Evolutionary conservation across 2,113 vertebrate species (phyloP).

Genomic region (Benitochromis conjunctus): DNA sequence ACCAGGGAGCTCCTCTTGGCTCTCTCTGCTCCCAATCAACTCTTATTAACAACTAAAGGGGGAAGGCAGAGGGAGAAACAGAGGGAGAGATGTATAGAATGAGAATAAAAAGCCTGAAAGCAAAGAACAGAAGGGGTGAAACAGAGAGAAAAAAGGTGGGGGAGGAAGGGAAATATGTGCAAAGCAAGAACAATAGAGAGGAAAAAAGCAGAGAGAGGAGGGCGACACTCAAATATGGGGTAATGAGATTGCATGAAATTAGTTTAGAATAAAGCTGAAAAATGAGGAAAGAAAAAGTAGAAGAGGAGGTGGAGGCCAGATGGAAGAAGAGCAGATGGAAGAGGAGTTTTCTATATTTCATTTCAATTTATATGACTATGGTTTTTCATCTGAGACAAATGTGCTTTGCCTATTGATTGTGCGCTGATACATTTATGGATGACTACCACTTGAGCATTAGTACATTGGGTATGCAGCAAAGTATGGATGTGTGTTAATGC

Average conservation of each 20-base stretch:
- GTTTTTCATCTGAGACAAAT: conserved; percentile 46
- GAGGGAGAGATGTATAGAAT: conserved; percentile 42
- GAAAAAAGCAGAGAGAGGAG: background rate
- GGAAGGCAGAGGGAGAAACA: conserved; percentile 36
- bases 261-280: background rate
- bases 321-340: conserved; percentile 47
- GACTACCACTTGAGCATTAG: conserved; percentile 23
- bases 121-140: background rate
- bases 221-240: background rate
- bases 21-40: conserved; percentile 64
- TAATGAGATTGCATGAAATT: conserved; percentile 38
- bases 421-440: conserved; percentile 45
- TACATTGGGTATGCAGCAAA: background rate
- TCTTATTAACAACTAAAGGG: conserved; percentile 64
- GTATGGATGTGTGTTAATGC: background rate
- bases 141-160: conserved; percentile 15
- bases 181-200: conserved; percentile 21
- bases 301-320: conserved; percentile 21
- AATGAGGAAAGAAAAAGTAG: background rate
- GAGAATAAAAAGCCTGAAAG: conserved; percentile 36
- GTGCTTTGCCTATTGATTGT: conserved; percentile 40
- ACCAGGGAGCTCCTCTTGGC: conserved; percentile 62
- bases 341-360: conserved; percentile 26
- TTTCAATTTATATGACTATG: conserved; percentile 35
- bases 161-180: background rate